Percentiles rank a stretch among this genome's conserved stretches.
These are phyloP conservation scores for Patagioenas fasciata DNA, from an alignment of 2,113 vertebrate genomes.

Conservation along the genomic window DNA sequence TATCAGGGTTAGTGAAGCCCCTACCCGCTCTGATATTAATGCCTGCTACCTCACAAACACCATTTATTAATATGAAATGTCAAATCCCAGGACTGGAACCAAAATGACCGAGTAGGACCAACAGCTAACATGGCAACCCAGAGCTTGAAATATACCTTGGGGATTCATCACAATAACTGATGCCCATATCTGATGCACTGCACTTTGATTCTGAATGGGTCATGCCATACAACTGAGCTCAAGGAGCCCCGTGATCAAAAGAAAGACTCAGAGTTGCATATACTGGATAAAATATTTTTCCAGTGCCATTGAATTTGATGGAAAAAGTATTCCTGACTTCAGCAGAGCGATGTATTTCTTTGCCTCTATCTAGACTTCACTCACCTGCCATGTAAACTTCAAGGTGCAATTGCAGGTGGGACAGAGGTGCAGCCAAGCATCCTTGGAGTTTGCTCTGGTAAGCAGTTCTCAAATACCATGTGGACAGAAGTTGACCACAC, in stretches of 20 bases:
- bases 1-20: neutral
- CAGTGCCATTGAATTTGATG: neutral
- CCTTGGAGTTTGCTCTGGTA: neutral
- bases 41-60: neutral
- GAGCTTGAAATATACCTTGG: neutral
- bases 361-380: neutral
- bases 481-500: neutral
- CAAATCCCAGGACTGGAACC: neutral
- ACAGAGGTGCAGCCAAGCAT: neutral
- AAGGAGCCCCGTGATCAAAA: neutral
- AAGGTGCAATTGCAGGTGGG: neutral
- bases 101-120: neutral
- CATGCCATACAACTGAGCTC: neutral
- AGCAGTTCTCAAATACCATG: neutral
- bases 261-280: neutral
- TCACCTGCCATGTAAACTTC: neutral
- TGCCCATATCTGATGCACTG: neutral
- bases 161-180: neutral
- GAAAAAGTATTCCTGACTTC: neutral
- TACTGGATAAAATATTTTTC: neutral
- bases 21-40: neutral
- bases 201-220: neutral
- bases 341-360: neutral
- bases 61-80: slow-evolving; percentile 21
- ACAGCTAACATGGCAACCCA: neutral